Conservation (phyloP, 2,113 vertebrate genomes). For the Cyanistes caeruleus region DNA sequence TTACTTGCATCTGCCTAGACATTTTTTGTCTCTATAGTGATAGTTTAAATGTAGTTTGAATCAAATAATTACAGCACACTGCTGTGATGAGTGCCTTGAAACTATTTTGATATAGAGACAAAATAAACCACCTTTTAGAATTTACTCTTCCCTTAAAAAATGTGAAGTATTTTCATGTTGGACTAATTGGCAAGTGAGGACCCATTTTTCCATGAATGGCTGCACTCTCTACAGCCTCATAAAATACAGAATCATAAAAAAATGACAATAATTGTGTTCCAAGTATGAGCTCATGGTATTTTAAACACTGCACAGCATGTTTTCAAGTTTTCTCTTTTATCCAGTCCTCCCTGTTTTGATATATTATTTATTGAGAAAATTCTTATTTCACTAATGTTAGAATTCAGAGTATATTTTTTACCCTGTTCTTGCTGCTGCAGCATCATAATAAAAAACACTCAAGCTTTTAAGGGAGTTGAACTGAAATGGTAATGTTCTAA, state of each 20-base stretch:
- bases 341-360: conserved; percentile 1
- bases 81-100: background rate
- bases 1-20: background rate
- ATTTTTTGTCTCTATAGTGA: background rate
- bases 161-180: background rate
- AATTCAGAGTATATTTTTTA: background rate
- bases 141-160: background rate
- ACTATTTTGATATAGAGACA: background rate
- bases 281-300: background rate
- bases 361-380: conserved; percentile 51
- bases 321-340: conserved; percentile 41
- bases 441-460: background rate
- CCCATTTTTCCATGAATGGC: background rate
- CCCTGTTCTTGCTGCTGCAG: background rate
- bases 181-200: background rate
- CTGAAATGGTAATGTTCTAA: background rate
- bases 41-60: background rate
- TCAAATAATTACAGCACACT: background rate
- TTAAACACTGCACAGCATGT: conserved; percentile 6
- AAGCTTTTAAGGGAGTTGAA: background rate
- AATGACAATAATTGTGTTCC: background rate
- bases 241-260: background rate
- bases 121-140: background rate
- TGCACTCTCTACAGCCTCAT: background rate
- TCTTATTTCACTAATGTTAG: conserved; percentile 20